Conservation (phyloP, 2,797 vertebrate genomes). For the Pseudotriccus pelzelni region DNA sequence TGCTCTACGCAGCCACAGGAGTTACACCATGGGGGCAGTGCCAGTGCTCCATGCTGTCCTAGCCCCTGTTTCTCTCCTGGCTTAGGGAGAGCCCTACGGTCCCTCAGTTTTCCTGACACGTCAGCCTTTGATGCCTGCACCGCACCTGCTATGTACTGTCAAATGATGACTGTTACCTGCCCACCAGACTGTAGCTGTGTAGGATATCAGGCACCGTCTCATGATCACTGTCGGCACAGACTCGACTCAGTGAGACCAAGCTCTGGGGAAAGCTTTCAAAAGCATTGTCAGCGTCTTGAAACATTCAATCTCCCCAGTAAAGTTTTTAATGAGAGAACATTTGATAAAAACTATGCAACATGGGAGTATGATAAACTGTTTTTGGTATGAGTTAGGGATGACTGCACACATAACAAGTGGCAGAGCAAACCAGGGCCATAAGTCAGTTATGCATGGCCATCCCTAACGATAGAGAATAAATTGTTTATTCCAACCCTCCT, state of each 20-base stretch:
- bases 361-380: constrained; percentile 8
- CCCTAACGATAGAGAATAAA: constrained; percentile 45
- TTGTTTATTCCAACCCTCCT: constrained; percentile 56
- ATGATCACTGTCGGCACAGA: not conserved
- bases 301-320: not conserved
- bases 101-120: not conserved
- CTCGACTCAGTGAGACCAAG: not conserved
- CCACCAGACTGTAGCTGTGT: not conserved
- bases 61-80: fast-evolving
- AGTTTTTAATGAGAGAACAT: constrained; percentile 13
- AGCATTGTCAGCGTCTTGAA: not conserved
- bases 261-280: not conserved
- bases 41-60: not conserved
- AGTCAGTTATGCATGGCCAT: constrained; percentile 38
- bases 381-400: not conserved
- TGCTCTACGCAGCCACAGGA: not conserved
- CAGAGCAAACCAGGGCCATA: constrained; percentile 34
- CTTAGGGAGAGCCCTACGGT: not conserved
- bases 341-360: constrained; percentile 4
- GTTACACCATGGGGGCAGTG: fast-evolving
- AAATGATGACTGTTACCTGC: not conserved
- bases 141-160: not conserved
- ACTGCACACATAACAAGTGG: constrained; percentile 31
- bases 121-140: not conserved
- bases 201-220: not conserved